phyloP scores from a whole-genome alignment of 2,888 invertebrate genomes.

The Amphimallon solstitiale region DNA sequence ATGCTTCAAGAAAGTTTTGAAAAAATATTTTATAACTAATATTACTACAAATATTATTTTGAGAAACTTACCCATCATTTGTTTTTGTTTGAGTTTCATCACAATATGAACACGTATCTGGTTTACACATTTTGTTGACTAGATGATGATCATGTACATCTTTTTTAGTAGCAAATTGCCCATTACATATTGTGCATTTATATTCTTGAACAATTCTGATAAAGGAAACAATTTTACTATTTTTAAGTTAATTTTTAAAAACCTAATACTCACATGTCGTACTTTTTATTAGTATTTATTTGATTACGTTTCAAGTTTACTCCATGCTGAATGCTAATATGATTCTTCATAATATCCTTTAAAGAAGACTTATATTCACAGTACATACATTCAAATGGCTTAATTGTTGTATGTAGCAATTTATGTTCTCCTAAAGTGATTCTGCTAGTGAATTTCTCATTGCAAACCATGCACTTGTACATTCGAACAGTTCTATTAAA shows the following conservation, averaged over 20 bases:
- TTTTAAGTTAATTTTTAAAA: neutral
- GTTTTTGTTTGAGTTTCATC: neutral
- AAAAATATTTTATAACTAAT: too few species aligned
- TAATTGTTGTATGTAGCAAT: neutral
- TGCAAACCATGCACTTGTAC: slow-evolving; percentile 4
- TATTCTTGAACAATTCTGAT: neutral
- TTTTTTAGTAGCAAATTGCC: neutral
- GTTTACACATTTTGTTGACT: neutral
- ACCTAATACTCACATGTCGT: neutral
- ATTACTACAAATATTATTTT: too few species aligned
- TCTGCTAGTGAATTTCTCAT: neutral
- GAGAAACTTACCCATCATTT: neutral
- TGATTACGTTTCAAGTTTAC: neutral
- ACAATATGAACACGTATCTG: neutral
- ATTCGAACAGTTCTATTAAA: neutral
- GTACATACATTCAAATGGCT: slow-evolving; percentile 9
- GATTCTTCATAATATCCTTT: slow-evolving; percentile 16
- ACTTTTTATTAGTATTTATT: neutral
- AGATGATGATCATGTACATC: neutral
- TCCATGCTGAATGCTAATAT: slow-evolving; percentile 2
- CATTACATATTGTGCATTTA: neutral
- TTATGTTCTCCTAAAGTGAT: neutral
- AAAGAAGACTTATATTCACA: neutral
- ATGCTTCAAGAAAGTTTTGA: too few species aligned
- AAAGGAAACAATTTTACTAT: neutral